These are phyloP conservation scores for Sarcophaga bullata DNA, from an alignment of 1,140 invertebrate genomes.

Conservation along the genomic window DNA sequence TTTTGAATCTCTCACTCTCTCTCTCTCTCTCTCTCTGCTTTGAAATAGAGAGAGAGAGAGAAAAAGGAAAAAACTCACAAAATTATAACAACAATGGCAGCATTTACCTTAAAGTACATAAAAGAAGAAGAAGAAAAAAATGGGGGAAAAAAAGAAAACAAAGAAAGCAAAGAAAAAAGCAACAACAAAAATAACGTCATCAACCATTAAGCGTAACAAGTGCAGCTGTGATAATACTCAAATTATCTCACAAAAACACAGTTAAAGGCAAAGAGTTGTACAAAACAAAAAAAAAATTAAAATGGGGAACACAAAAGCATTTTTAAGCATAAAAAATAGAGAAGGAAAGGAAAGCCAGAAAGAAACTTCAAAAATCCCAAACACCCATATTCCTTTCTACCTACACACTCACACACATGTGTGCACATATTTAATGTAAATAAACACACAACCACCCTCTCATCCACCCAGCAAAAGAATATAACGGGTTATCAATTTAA, in stretches of 20 bases:
- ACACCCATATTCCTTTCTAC: too few species aligned
- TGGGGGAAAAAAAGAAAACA: background rate
- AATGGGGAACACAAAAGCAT: background rate
- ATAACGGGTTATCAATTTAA: too few species aligned
- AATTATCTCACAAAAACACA: conserved; percentile 16
- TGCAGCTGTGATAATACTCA: conserved; percentile 42
- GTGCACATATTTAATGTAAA: background rate
- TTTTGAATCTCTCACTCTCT: too few species aligned
- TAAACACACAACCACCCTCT: background rate
- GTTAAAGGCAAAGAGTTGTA: too few species aligned
- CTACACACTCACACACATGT: background rate
- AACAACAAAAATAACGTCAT: conserved; percentile 14
- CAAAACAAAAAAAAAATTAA: background rate
- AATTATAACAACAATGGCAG: too few species aligned
- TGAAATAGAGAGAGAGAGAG: too few species aligned
- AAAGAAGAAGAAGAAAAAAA: background rate
- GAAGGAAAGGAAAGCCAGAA: background rate
- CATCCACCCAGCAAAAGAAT: too few species aligned
- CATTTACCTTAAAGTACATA: background rate
- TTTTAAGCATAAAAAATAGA: background rate
- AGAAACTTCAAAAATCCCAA: background rate
- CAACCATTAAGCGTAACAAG: conserved; percentile 39
- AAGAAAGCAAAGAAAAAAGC: background rate
- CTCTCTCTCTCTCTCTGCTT: too few species aligned
- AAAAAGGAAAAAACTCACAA: too few species aligned